Evolutionary conservation across 2,888 invertebrate species (phyloP).

Genomic region (Nymphalis polychloros): DNA sequence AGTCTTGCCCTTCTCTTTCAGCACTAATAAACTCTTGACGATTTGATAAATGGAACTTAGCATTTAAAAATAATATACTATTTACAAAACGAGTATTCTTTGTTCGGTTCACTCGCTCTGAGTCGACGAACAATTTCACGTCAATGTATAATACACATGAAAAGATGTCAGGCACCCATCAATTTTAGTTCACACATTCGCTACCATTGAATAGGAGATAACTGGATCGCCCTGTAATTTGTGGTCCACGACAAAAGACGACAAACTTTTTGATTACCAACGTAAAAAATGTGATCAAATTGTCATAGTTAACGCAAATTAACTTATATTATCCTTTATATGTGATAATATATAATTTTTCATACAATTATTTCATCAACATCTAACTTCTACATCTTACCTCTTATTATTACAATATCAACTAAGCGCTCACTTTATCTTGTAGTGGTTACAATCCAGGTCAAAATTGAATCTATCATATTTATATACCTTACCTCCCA

Average conservation of each 20-base stretch:
- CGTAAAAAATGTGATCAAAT: neutral
- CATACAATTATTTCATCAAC: neutral
- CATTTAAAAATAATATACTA: neutral
- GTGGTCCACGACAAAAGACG: neutral
- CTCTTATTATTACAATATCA: no score
- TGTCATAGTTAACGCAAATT: neutral
- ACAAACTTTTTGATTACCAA: neutral
- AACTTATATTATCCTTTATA: neutral
- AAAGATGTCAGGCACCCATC: conserved; percentile 16
- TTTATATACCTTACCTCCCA: no score
- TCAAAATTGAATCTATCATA: no score
- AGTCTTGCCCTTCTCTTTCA: no score
- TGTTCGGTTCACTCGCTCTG: neutral
- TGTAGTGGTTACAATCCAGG: no score
- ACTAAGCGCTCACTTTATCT: no score
- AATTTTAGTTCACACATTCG: conserved; percentile 18
- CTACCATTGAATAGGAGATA: conserved; percentile 20
- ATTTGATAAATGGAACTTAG: neutral
- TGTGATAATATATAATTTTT: neutral
- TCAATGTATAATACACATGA: conserved; percentile 11
- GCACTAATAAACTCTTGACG: neutral
- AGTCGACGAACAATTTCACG: neutral
- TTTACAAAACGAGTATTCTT: neutral
- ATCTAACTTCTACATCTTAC: no score
- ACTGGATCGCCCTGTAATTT: conserved; percentile 17